Evolutionary conservation across 2,888 invertebrate species (phyloP).

Genomic region (Yponomeuta evonymella): DNA sequence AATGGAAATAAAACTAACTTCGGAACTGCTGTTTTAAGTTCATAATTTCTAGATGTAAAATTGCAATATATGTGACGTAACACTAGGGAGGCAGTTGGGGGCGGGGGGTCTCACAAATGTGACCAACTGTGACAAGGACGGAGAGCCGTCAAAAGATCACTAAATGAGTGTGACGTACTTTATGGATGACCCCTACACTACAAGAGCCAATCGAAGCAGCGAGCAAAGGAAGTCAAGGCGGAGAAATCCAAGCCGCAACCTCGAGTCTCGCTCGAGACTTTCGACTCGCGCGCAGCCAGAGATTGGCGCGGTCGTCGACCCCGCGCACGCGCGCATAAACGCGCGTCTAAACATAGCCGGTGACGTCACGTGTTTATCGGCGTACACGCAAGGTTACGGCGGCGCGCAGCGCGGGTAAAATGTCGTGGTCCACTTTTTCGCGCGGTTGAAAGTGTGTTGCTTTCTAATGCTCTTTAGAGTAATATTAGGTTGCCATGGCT

Average conservation of each 20-base stretch:
- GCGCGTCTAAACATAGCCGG: constrained; percentile 59
- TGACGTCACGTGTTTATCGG: constrained; percentile 73
- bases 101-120: too few relatives aligned
- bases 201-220: background rate
- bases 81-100: too few relatives aligned
- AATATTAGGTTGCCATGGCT: too few relatives aligned
- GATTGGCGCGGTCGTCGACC: constrained; percentile 54
- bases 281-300: constrained; percentile 24
- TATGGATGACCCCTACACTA: too few relatives aligned
- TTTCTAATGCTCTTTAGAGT: too few relatives aligned
- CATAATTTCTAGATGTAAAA: too few relatives aligned
- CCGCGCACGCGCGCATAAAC: constrained; percentile 58
- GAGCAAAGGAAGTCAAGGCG: background rate
- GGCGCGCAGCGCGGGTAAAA: constrained; percentile 25
- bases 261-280: background rate
- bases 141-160: too few relatives aligned
- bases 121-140: too few relatives aligned
- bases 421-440: background rate
- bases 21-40: too few relatives aligned
- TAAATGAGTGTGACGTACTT: too few relatives aligned
- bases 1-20: too few relatives aligned
- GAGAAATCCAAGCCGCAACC: background rate
- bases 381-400: constrained; percentile 69
- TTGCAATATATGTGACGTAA: too few relatives aligned
- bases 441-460: background rate